Evolutionary conservation across 2,797 vertebrate species (phyloP).

Genomic region (Atherinosoma microstoma): DNA sequence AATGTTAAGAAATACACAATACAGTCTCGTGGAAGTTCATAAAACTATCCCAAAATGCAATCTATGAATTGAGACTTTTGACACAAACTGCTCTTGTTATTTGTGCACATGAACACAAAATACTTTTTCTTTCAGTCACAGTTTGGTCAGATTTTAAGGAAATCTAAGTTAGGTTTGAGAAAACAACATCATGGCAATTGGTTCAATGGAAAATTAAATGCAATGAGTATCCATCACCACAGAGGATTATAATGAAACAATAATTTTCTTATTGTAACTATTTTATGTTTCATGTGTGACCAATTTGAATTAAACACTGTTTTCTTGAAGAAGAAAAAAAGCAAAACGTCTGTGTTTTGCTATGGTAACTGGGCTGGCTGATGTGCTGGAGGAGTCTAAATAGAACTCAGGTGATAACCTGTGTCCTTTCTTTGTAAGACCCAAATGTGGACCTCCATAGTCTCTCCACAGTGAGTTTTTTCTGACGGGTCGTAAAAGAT

Average conservation of each 20-base stretch:
- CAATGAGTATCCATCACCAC: not conserved
- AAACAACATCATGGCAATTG: not conserved
- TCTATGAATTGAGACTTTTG: too few relatives aligned
- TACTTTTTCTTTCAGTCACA: not conserved
- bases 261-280: too few relatives aligned
- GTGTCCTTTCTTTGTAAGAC: conserved; percentile 34
- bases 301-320: not conserved
- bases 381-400: conserved; percentile 27
- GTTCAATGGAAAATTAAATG: not conserved
- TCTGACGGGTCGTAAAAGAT: conserved; percentile 88
- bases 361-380: not conserved
- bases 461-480: conserved; percentile 79
- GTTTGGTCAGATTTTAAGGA: not conserved
- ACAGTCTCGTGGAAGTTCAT: too few relatives aligned
- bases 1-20: too few relatives aligned
- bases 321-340: not conserved
- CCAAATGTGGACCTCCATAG: conserved; percentile 54
- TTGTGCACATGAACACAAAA: not conserved
- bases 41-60: too few relatives aligned
- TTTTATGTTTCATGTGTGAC: not conserved
- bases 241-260: too few relatives aligned
- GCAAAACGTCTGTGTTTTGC: not conserved
- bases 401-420: conserved; percentile 53
- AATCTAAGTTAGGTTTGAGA: not conserved
- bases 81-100: too few relatives aligned